Evolutionary conservation across 2,797 vertebrate species (phyloP), one percentile per base, ranked within the genome.

Genomic region (Cheirogaleus major): DNA sequence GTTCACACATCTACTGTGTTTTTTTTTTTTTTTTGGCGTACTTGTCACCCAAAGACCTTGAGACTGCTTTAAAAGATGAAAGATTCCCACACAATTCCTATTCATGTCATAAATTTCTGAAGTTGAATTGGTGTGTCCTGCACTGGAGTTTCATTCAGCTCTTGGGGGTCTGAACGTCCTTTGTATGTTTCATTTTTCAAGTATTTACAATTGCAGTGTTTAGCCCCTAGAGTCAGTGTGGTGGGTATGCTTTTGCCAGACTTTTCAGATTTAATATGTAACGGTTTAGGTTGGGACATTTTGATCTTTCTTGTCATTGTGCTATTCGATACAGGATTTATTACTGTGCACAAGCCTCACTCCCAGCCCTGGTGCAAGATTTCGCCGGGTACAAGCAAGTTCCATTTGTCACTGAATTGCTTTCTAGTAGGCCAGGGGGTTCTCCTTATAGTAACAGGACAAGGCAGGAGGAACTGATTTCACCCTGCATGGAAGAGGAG

Each of bases 401-500:
- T 63, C 43, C 14, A 0, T 57, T 50, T 8, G 5, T 92, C 72
- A 6, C 18, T 18, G 22, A 55, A 63, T 35, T 67, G 63, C 72
- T 75, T 59, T 80, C 76, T 83, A 73, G 48, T 27, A 43, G 52
- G 70, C 35, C n/a, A 12, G 25, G 38, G 70, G 57, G 27, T 73
- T 81, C 57, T 82, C 79, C 15, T 89, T 52, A 82, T 0, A 72
- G 63, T 79, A 65, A 55, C 45, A 38, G 63, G 61, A 15, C n/a
- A 57, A 25, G 32, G 88, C 15, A 0, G 61, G 93, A 96, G 86
- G 76, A 94, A 75, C 75, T 61, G 89, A 5, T 50, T 93, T 82
- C 18, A 32, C 93, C 97, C 86, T 69, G 4, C 72, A 9, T 52
- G 90, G 82, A 86, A 96, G 89, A 95, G 70, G 78, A 91, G 43